Conservation (phyloP, 2,797 vertebrate species). For the Chelidonichthys spinosus region DNA sequence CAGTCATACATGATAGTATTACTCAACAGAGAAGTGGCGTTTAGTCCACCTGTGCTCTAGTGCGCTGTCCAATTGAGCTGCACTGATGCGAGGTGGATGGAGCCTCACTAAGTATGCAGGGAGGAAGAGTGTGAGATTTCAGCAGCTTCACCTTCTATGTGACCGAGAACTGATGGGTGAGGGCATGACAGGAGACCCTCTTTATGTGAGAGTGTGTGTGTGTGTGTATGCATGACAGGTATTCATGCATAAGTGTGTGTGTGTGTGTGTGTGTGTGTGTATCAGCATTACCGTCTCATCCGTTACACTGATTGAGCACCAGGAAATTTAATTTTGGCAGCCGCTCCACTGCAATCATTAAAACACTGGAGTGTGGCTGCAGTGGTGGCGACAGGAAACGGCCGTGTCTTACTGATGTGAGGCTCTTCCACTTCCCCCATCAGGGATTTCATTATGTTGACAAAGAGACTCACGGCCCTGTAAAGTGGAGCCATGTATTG, state of each 20-base stretch:
- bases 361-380: slow-evolving; percentile 34
- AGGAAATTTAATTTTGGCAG: slow-evolving; percentile 49
- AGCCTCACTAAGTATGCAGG: slow-evolving; percentile 29
- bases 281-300: slow-evolving; percentile 34
- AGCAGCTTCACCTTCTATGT: slow-evolving; percentile 48
- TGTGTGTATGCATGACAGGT: slow-evolving; percentile 15
- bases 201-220: slow-evolving; percentile 3
- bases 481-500: slow-evolving; percentile 48
- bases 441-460: slow-evolving; percentile 62
- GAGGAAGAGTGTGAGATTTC: slow-evolving; percentile 14
- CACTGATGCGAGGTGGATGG: slow-evolving; percentile 41
- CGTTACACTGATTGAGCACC: slow-evolving; percentile 56
- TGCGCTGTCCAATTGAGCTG: slow-evolving; percentile 31
- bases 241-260: neutral
- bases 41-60: slow-evolving; percentile 33
- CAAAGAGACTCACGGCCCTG: slow-evolving; percentile 51
- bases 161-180: slow-evolving; percentile 23
- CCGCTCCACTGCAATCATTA: slow-evolving; percentile 25
- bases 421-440: slow-evolving; percentile 41
- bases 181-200: slow-evolving; percentile 2
- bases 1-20: slow-evolving; percentile 28
- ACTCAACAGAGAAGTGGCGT: slow-evolving; percentile 26
- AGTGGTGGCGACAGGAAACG: slow-evolving; percentile 38
- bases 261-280: slow-evolving; percentile 26
- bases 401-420: slow-evolving; percentile 51